phyloP scores from a whole-genome alignment of 2,113 vertebrate species.

The Solenodon paradoxus region DNA sequence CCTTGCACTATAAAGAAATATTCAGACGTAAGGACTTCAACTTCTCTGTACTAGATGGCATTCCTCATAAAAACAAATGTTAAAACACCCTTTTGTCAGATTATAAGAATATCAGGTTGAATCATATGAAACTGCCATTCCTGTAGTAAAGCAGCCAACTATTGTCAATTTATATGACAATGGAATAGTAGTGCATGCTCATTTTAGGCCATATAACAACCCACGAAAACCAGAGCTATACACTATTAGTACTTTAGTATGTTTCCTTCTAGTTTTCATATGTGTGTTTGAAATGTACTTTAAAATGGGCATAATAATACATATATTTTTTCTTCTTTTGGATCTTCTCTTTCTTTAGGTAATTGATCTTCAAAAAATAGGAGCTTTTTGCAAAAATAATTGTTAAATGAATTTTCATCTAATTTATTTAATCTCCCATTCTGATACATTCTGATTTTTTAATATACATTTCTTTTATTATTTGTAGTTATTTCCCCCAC shows the following conservation, averaged over 20 bases:
- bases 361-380: conserved; percentile 19
- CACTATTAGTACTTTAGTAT: neutral
- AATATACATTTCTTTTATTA: neutral
- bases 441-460: neutral
- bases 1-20: conserved; percentile 21
- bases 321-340: no score
- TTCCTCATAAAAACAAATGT: neutral
- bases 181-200: neutral
- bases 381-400: neutral
- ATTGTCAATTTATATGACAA: neutral
- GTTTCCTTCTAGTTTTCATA: neutral
- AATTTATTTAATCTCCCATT: neutral
- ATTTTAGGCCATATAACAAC: neutral
- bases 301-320: neutral
- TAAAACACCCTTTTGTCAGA: neutral
- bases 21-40: conserved; percentile 40
- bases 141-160: neutral
- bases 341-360: conserved; percentile 12
- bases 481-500: neutral
- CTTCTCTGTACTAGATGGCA: neutral
- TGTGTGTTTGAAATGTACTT: neutral
- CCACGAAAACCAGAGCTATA: neutral
- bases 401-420: neutral
- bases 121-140: neutral
- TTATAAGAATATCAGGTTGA: neutral